Conservation (phyloP, 2,797 vertebrate genomes). For the Anabacerthia variegaticeps region DNA sequence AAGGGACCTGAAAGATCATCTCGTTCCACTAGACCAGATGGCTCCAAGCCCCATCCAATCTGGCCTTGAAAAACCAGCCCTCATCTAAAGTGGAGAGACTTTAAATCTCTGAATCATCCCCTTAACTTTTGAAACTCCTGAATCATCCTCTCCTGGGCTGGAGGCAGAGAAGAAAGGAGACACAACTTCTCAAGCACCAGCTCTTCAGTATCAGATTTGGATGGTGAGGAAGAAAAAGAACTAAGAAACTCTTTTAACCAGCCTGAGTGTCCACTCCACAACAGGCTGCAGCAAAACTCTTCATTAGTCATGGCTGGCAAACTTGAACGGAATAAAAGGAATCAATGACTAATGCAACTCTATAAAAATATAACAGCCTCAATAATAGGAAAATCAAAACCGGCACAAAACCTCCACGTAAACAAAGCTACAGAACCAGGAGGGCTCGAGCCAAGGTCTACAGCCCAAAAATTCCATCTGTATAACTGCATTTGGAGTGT, state of each 20-base stretch:
- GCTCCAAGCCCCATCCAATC: background rate
- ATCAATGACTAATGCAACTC: background rate
- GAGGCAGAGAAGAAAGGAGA: fast-evolving
- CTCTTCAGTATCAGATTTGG: background rate
- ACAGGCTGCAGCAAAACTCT: background rate
- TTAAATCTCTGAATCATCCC: background rate
- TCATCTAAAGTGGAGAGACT: background rate
- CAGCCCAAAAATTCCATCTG: background rate
- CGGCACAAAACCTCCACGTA: background rate
- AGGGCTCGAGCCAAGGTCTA: background rate
- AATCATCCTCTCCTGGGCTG: background rate
- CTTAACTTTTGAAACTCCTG: background rate
- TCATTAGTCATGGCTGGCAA: constrained; percentile 27
- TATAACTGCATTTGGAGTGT: background rate
- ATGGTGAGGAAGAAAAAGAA: background rate
- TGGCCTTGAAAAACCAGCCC: background rate
- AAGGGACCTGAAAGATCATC: background rate
- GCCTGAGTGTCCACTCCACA: background rate
- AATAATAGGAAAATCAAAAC: background rate
- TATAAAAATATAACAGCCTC: background rate
- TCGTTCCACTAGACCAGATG: background rate
- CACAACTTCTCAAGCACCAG: background rate
- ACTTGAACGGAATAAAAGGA: background rate
- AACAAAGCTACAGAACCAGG: background rate
- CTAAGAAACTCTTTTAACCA: background rate